Conservation (phyloP, 2,888 invertebrate genomes). For the Dysmachus trigonus region DNA sequence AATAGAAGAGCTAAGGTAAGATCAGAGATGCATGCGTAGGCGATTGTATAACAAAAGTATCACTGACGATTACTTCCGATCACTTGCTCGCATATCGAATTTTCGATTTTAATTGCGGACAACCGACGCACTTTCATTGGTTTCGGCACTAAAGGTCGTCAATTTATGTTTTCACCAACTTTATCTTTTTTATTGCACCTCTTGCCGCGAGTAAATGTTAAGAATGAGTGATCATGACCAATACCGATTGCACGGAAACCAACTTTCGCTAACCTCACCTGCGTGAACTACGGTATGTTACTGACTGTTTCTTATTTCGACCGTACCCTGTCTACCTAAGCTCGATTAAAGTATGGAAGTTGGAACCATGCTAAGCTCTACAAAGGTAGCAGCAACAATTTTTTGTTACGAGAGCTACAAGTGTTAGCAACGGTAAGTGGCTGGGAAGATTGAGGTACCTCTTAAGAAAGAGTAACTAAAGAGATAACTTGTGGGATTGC, state of each 20-base stretch:
- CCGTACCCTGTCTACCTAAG: constrained; percentile 4
- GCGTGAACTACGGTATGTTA: constrained; percentile 44
- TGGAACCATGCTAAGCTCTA: constrained; percentile 11
- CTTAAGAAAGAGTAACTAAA: background rate
- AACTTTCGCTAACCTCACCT: constrained; percentile 37
- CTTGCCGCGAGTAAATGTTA: background rate
- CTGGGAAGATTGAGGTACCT: background rate
- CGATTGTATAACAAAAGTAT: constrained; percentile 18
- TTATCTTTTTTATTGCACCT: background rate
- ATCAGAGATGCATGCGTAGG: constrained; percentile 7
- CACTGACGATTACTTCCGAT: background rate
- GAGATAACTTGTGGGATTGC: background rate
- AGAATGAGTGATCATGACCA: background rate
- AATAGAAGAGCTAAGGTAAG: background rate
- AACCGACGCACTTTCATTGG: background rate
- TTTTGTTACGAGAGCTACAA: background rate
- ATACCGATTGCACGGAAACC: background rate
- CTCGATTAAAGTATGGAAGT: background rate
- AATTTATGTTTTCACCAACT: constrained; percentile 1
- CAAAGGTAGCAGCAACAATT: constrained; percentile 1
- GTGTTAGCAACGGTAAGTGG: background rate
- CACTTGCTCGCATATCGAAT: constrained; percentile 10
- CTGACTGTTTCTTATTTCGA: constrained; percentile 32
- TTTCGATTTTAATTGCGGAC: background rate
- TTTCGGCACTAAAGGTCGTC: background rate